These are phyloP conservation scores for Smutsia gigantea DNA, from an alignment of 2,797 vertebrate species.

Conservation along the genomic window DNA sequence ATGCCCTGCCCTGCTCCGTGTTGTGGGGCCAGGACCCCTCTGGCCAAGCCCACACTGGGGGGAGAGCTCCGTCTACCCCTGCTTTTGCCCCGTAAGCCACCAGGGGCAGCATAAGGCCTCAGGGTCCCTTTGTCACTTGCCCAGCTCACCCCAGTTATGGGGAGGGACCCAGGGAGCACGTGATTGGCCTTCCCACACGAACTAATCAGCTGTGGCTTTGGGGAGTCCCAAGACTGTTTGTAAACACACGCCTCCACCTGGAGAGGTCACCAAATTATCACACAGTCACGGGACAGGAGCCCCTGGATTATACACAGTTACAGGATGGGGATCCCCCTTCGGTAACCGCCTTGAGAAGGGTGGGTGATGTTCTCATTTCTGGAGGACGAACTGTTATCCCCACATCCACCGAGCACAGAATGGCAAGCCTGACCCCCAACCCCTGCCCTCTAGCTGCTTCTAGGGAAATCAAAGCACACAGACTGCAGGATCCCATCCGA, in stretches of 20 bases:
- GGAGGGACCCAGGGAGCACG: not conserved
- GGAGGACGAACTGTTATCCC: too few species aligned
- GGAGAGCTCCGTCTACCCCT: not conserved
- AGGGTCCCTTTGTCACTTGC: not conserved
- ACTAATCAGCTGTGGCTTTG: not conserved
- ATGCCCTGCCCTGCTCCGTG: not conserved
- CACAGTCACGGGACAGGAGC: too few species aligned
- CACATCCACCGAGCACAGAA: too few species aligned
- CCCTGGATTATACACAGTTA: too few species aligned
- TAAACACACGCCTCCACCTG: too few species aligned
- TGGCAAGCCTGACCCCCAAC: not conserved
- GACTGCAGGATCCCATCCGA: not conserved
- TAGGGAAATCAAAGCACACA: rapidly evolving
- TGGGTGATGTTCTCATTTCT: too few species aligned
- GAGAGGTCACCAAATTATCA: not conserved
- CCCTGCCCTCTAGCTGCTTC: too few species aligned
- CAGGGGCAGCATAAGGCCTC: too few species aligned
- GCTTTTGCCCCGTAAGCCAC: too few species aligned
- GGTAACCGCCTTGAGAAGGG: too few species aligned
- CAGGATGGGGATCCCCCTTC: too few species aligned
- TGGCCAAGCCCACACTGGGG: not conserved
- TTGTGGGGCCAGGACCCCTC: not conserved
- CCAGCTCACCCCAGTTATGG: not conserved
- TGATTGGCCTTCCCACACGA: not conserved
- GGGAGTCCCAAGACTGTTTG: not conserved